Evolutionary conservation across 1,140 invertebrate species (phyloP), one percentile per base, ranked within the genome.

Genomic region (Trichonephila clavata): DNA sequence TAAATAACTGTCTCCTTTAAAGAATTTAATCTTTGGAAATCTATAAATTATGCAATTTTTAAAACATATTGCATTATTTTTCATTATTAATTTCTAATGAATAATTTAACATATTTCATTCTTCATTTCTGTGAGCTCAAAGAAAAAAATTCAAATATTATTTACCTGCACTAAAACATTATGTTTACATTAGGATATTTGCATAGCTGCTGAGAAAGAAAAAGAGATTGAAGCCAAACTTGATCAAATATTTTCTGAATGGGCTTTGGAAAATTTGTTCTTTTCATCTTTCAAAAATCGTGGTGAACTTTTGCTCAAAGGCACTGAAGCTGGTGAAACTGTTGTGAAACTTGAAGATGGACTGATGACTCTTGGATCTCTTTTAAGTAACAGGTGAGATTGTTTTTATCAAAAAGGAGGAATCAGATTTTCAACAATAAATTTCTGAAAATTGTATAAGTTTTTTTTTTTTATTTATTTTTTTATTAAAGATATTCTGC

Each of bases 201-300:
- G 99, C 96, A 99, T 99, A 95, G 99, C 98, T 63, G 98, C 99
- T 0, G 98, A 99, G 97, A 99, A 99, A 96, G 99, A 99, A 95
- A 98, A 99, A 95, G 99, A 99, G 95, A 99, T 99, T 94, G 98
- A 99, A 96, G 98, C 98, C 0, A 99, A 99, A 96, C 95, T 99
- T n/a, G 97, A 99, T 92, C 98, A 98, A 96, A 98, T 99, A 0
- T 99, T 98, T 14, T 98, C 98, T 95, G 98, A 99, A 95, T 99
- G 99, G 99, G 98, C 98, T 0, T 97, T 97, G 0, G 98, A 99
- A 95, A 98, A 99, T 95, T 96, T 99, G 65, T 98, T 98, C 0
- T 99, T 99, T 95, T 98, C 98, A 96, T 97, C 97, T 1, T 99
- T 99, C 95, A 99, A 99, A 96, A 99, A 98, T 95, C 96, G 99